Evolutionary conservation across 2,797 vertebrate species (phyloP).

Genomic region (Periophthalmus magnuspinnatus): DNA sequence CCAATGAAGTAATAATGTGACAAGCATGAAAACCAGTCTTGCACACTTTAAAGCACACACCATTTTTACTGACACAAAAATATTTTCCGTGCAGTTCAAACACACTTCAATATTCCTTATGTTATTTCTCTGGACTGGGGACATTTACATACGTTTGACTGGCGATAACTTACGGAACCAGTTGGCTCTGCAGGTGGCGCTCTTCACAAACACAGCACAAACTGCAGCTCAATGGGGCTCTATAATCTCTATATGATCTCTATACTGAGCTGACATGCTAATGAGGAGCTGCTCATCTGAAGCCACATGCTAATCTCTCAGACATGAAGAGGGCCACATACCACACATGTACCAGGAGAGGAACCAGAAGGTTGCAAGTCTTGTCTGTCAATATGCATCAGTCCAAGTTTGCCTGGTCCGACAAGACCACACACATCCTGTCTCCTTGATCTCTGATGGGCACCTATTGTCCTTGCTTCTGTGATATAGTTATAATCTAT

Average conservation of each 20-base stretch:
- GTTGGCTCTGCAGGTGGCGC: background rate
- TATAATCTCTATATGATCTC: background rate
- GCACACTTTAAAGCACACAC: no score
- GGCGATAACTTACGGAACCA: background rate
- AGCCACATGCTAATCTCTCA: conserved; percentile 23
- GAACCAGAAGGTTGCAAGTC: background rate
- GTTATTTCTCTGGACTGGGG: background rate
- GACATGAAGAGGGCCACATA: conserved; percentile 16
- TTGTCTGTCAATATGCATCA: no score
- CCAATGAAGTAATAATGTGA: no score
- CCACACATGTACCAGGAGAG: background rate
- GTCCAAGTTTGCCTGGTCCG: no score
- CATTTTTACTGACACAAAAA: no score
- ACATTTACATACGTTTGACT: background rate
- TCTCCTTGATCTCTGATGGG: no score
- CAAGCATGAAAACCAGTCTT: no score
- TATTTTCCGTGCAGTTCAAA: background rate
- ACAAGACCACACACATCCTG: no score
- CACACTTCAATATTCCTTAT: background rate
- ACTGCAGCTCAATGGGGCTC: conserved; percentile 8
- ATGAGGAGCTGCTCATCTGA: conserved; percentile 39
- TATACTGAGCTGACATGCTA: conserved; percentile 12
- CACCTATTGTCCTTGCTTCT: no score
- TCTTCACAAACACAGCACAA: background rate
- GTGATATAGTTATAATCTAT: no score